Evolutionary conservation across 2,888 invertebrate genomes (phyloP).

Genomic region (Aricia artaxerxes): DNA sequence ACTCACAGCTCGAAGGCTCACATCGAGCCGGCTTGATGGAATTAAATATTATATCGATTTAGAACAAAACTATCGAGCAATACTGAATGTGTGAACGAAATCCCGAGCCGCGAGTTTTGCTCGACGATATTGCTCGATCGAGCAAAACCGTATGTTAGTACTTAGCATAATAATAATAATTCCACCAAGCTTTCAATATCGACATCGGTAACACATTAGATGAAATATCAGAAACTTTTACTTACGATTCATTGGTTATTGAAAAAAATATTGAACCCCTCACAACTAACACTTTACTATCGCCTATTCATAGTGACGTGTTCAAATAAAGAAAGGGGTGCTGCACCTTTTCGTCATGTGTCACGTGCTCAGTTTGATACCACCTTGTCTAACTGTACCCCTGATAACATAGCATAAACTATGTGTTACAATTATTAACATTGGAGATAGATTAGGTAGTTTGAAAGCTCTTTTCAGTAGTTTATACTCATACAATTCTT

Average conservation of each 20-base stretch:
- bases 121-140: too few species aligned
- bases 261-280: slow-evolving; percentile 30
- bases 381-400: slow-evolving; percentile 21
- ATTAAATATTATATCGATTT: too few species aligned
- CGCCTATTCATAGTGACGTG: slow-evolving; percentile 53
- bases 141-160: too few species aligned
- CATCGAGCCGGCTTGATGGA: too few species aligned
- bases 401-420: background rate
- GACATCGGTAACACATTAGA: background rate
- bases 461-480: background rate
- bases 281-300: slow-evolving; percentile 54
- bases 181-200: background rate
- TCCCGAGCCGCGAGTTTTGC: too few species aligned
- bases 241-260: slow-evolving; percentile 30
- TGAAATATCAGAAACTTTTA: slow-evolving; percentile 29
- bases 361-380: slow-evolving; percentile 59
- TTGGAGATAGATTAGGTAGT: background rate
- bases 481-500: background rate
- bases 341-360: slow-evolving; percentile 63
- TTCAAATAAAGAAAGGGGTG: slow-evolving; percentile 70
- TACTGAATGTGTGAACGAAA: too few species aligned
- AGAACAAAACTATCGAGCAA: too few species aligned
- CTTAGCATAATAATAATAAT: too few species aligned
- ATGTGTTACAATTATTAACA: background rate
- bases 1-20: too few species aligned